A percentile compares a stretch with the other conserved stretches of the same genome.
Conservation (phyloP, 1,140 invertebrate genomes). For the Lithobius niger region DNA sequence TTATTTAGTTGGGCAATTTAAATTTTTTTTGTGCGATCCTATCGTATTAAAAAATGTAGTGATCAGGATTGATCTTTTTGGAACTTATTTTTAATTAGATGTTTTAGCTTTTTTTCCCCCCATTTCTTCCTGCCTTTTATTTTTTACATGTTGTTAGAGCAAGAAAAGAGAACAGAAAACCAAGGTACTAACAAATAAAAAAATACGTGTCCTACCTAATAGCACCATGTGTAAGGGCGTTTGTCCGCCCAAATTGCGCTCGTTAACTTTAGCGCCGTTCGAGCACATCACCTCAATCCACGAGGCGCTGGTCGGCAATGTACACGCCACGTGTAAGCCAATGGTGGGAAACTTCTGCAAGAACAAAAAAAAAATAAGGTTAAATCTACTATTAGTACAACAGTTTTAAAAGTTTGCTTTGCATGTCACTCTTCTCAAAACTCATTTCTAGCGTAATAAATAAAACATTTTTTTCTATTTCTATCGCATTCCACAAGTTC, state of each 20-base stretch:
- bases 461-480: not conserved
- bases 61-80: not conserved
- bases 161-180: not conserved
- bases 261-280: conserved; percentile 14
- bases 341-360: conserved; percentile 17
- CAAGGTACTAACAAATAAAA: not conserved
- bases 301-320: conserved; percentile 14
- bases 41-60: not conserved
- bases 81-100: not conserved
- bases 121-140: not conserved
- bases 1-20: too few relatives aligned
- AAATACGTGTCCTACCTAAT: conserved; percentile 11
- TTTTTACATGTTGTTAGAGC: not conserved
- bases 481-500: not conserved
- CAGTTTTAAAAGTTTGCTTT: not conserved
- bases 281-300: conserved; percentile 12
- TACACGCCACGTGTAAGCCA: conserved; percentile 18
- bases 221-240: conserved; percentile 18
- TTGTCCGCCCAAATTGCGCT: conserved; percentile 17
- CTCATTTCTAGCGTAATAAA: not conserved
- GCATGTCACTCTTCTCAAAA: not conserved
- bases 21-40: too few relatives aligned
- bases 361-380: not conserved
- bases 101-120: not conserved
- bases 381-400: too few relatives aligned